Conservation (phyloP, 2,113 vertebrate genomes). For the Python bivittatus region DNA sequence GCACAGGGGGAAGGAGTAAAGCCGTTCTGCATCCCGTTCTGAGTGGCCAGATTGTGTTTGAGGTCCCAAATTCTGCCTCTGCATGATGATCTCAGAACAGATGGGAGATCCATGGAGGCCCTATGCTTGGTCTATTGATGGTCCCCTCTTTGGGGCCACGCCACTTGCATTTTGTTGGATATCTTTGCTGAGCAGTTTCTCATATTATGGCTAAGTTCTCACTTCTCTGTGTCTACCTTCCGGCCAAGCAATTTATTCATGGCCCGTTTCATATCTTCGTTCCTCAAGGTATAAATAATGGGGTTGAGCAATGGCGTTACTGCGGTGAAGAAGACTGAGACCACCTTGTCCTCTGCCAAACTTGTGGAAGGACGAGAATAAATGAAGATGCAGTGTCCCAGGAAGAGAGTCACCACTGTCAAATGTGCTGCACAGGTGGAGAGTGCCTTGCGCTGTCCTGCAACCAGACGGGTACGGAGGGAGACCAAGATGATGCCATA, state of each 20-base stretch:
- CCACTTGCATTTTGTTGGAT: neutral
- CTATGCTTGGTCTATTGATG: neutral
- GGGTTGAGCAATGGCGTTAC: conserved; percentile 68
- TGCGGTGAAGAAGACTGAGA: conserved; percentile 64
- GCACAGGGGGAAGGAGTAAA: neutral
- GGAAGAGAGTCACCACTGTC: conserved; percentile 56
- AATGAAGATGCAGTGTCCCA: conserved; percentile 68
- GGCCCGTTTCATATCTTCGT: conserved; percentile 67
- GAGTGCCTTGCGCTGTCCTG: conserved; percentile 59
- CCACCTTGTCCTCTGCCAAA: conserved; percentile 63
- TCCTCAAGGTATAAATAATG: conserved; percentile 67
- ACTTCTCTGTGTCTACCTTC: conserved; percentile 22
- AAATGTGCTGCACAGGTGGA: conserved; percentile 70
- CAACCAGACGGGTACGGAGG: conserved; percentile 50
- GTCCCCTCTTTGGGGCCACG: too few relatives aligned
- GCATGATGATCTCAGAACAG: neutral
- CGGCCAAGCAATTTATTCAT: conserved; percentile 52
- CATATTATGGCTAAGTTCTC: neutral
- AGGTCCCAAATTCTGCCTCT: neutral
- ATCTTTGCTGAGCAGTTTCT: neutral
- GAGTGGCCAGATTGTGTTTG: neutral
- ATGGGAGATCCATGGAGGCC: neutral
- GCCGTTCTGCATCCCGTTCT: neutral
- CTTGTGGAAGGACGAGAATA: conserved; percentile 66
- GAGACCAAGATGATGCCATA: conserved; percentile 61